These are phyloP conservation scores for Junonia oenone DNA, from an alignment of 2,888 invertebrate genomes.

Conservation along the genomic window DNA sequence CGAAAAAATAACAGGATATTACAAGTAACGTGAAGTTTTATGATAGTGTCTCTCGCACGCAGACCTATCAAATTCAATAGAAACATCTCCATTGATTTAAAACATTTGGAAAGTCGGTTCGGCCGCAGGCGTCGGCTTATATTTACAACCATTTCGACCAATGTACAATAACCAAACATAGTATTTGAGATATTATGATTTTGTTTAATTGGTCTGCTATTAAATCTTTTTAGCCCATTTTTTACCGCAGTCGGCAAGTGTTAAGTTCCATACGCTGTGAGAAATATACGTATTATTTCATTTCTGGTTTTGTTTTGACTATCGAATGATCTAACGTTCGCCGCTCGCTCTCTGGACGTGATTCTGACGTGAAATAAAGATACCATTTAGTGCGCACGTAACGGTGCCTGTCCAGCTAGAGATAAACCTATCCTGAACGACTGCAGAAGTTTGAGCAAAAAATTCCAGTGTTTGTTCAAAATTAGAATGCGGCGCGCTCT, in stretches of 20 bases:
- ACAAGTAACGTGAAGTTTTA: conserved; percentile 61
- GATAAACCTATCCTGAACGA: conserved; percentile 48
- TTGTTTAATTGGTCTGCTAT: conserved; percentile 67
- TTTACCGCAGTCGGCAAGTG: conserved; percentile 46
- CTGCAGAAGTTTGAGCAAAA: conserved; percentile 56
- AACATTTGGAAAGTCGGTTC: conserved; percentile 64
- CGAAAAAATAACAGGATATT: conserved; percentile 78
- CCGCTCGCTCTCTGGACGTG: conserved; percentile 45
- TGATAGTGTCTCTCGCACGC: conserved; percentile 58
- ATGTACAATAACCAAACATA: conserved; percentile 68
- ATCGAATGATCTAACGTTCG: conserved; percentile 45
- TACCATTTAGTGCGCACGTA: conserved; percentile 54
- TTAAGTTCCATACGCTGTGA: conserved; percentile 58
- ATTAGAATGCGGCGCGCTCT: conserved; percentile 74
- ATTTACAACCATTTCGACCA: conserved; percentile 58
- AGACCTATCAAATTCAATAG: conserved; percentile 61
- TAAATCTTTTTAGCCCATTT: conserved; percentile 63
- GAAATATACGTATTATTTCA: conserved; percentile 65
- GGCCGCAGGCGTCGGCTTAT: conserved; percentile 62
- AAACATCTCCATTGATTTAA: conserved; percentile 74
- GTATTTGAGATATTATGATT: conserved; percentile 61
- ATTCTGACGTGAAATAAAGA: conserved; percentile 61
- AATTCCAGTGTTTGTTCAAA: conserved; percentile 68
- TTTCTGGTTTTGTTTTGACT: conserved; percentile 45
- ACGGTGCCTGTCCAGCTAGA: conserved; percentile 49